Evolutionary conservation across 2,888 invertebrate species (phyloP), one percentile per base, ranked within the genome.

Genomic region (Epinotia bilunana): DNA sequence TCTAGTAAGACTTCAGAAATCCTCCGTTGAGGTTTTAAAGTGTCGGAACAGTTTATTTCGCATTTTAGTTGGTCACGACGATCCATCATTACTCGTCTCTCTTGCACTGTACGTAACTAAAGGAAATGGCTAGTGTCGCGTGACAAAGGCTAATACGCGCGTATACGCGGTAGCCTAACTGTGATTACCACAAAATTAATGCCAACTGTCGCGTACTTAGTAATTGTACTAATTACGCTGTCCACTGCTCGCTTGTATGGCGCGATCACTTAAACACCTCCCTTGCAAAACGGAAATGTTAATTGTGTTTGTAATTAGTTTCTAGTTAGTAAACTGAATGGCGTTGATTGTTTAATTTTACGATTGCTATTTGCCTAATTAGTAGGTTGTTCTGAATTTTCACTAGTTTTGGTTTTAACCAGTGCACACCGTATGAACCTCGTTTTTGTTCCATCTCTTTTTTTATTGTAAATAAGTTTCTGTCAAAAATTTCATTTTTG

Each of bases 251-350:
- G 18, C 39, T n/a, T 7, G 46, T 46, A 18, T 70, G 53, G 67
- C 55, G 39, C 46, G 55, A 65, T 49, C 46, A 23, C 72, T 63
- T 63, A 58, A 67, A 65, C 65, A 67, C 65, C 9, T 13, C 28
- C 6, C n/a, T n/a, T 53, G 55, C 20, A 20, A 62, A 73, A 73
- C 49, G 43, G 13, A 57, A 43, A 68, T 68, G 55, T 55, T 55
- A 68, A 73, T 68, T 73, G 61, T n/a, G 20, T 39, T 53, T 55
- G 61, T 53, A 73, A 73, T 73, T 73, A 62, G 53, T 68, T 53
- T 65, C 72, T 60, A 65, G 64, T 49, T 33, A 28, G 20, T 46
- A 16, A 65, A 58, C 58, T 67, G 67, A 43, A 28, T 28, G 33
- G 28, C n/a, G 53, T 55, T 72, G 64, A 64, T 64, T 46, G 64